A percentile compares a stretch with the other conserved stretches of the same genome.
Conservation (phyloP, 1,140 invertebrate species). For the Eufriesea mexicana region DNA sequence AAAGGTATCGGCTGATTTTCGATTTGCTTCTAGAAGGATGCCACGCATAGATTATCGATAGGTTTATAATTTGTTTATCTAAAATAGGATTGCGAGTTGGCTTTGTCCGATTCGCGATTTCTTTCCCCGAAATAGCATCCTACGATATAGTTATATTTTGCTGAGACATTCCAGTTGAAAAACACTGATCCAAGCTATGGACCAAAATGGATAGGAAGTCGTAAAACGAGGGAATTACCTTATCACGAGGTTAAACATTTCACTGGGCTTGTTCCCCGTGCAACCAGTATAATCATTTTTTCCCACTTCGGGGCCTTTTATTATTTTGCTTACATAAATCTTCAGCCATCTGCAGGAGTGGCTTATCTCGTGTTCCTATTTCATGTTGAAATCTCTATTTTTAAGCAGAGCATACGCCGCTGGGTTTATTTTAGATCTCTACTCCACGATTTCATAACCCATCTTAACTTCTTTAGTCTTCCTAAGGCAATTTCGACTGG, state of each 20-base stretch:
- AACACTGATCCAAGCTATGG: no score
- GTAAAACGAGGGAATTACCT: background rate
- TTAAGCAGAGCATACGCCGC: conserved; percentile 28
- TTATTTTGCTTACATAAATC: conserved; percentile 45
- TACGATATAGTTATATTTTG: no score
- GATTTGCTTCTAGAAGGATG: no score
- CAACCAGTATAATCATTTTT: background rate
- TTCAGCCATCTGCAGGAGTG: conserved; percentile 31
- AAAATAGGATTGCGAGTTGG: no score
- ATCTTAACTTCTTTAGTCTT: background rate
- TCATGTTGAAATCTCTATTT: conserved; percentile 34
- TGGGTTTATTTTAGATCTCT: conserved; percentile 27
- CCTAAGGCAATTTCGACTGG: background rate
- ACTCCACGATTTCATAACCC: conserved; percentile 23
- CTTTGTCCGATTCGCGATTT: no score
- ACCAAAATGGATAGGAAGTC: no score
- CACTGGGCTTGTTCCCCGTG: background rate
- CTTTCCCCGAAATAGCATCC: no score
- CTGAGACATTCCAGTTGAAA: no score
- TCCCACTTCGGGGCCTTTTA: background rate
- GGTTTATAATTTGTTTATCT: no score
- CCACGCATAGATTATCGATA: no score
- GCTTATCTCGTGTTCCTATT: conserved; percentile 43
- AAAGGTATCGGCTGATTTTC: no score
- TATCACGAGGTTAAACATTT: background rate